Conservation (phyloP, 2,113 vertebrate genomes). For the Grus americana region DNA sequence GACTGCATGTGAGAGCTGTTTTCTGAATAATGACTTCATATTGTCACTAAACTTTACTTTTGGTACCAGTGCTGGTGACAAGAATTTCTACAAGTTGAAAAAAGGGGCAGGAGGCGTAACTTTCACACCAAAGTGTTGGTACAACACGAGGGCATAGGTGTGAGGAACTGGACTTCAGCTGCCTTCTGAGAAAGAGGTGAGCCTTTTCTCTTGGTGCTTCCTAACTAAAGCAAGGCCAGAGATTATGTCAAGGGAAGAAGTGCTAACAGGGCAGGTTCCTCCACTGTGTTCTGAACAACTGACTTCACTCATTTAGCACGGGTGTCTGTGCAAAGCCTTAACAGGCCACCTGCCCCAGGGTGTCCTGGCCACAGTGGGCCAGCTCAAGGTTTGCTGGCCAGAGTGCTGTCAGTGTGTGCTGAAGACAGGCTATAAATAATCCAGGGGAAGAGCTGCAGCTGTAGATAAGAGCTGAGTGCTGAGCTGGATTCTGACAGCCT, state of each 20-base stretch:
- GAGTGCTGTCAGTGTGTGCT: accelerated
- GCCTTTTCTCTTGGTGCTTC: background rate
- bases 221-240: too few species aligned
- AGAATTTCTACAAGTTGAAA: background rate
- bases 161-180: background rate
- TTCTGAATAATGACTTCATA: background rate
- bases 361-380: background rate
- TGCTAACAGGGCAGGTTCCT: accelerated
- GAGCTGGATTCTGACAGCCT: background rate
- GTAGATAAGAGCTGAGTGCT: background rate
- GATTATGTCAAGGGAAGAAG: background rate
- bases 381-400: background rate
- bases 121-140: background rate
- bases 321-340: accelerated
- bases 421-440: background rate
- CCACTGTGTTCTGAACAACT: background rate
- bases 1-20: background rate
- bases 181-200: too few species aligned
- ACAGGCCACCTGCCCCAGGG: accelerated
- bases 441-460: background rate
- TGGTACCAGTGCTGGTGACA: accelerated
- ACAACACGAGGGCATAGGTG: accelerated
- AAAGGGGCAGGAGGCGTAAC: background rate
- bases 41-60: accelerated
- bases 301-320: background rate